Evolutionary conservation across 2,113 vertebrate species (phyloP), one percentile per base, ranked within the genome.

Genomic region (Narcine bancroftii): DNA sequence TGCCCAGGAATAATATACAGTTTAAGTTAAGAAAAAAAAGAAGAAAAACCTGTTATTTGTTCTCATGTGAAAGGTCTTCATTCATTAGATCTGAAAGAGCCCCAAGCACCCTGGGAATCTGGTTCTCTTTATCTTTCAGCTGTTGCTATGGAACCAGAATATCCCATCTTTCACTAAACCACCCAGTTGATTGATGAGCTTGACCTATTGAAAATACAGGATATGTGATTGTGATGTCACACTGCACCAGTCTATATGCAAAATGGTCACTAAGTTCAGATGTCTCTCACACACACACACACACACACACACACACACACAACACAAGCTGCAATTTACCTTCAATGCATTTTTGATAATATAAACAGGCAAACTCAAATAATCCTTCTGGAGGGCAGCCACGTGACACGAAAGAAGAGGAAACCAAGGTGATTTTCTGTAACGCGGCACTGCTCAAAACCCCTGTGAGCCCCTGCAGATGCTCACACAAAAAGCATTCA

Each of bases 401-500:
- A 92, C 87, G 66, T 85, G 47, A 92, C 13, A 69, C 4, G 47
- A 85, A 92, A 83, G 36, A 63, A 92, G 66, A 53, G 5, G 76
- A 50, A 92, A 69, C 77, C 3, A 19, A 36, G 50, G 39, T 81
- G 75, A 39, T 45, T 79, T 83, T 79, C 92, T 63, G 33, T 33
- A 45, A 81, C 36, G 45, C 83, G 36, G 26, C 65, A 92, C 9
- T 83, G 29, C 71, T 71, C 2, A n/a, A 71, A 47, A 45, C 39
- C 24, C 47, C 66, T 69, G 65, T 91, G 10, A 13, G 89, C 24
- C 65, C 47, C 65, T 91, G 63, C 89, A 69, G 13, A 29, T 66
- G 63, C 89, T 69, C 65, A 71, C 24, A 69, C 2, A 96, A 95
- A n/a, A 96, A 97, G 96, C 96, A 96, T 96, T 96, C 96, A 96